Evolutionary conservation across 2,113 vertebrate genomes (phyloP).

Genomic region (Gnathonemus longibarbis): DNA sequence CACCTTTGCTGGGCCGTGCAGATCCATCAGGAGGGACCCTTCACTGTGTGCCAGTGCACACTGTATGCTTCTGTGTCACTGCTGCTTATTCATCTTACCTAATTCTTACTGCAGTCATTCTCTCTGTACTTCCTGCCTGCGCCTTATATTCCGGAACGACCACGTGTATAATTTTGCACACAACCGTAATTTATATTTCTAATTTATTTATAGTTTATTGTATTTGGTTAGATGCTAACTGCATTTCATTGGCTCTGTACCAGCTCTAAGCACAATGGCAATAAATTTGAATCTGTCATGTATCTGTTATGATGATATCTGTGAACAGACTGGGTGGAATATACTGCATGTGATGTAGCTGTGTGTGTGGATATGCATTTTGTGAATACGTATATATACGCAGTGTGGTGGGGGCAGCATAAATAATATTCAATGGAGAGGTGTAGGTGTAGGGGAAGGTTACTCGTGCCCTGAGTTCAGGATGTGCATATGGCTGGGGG

Average conservation of each 20-base stretch:
- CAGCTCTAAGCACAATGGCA: not conserved
- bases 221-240: not conserved
- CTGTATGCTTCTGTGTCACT: not conserved
- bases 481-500: slow-evolving; percentile 39
- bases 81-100: not conserved
- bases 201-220: not conserved
- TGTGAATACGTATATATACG: slow-evolving; percentile 9
- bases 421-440: slow-evolving; percentile 16
- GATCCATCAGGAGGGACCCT: not conserved
- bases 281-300: not conserved
- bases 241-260: not conserved
- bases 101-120: not conserved
- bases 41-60: not conserved
- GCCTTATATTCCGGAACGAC: not conserved
- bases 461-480: not conserved
- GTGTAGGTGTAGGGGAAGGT: not conserved
- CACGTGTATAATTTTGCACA: not conserved
- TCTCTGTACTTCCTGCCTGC: not conserved
- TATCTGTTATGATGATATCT: not conserved
- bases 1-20: slow-evolving; percentile 31
- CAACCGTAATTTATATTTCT: not conserved
- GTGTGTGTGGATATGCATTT: not conserved
- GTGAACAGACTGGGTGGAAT: not conserved
- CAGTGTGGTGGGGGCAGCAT: not conserved
- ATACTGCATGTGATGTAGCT: not conserved